Evolutionary conservation across 2,797 vertebrate species (phyloP), one percentile per base, ranked within the genome.

Genomic region (Intellagama lesueurii): DNA sequence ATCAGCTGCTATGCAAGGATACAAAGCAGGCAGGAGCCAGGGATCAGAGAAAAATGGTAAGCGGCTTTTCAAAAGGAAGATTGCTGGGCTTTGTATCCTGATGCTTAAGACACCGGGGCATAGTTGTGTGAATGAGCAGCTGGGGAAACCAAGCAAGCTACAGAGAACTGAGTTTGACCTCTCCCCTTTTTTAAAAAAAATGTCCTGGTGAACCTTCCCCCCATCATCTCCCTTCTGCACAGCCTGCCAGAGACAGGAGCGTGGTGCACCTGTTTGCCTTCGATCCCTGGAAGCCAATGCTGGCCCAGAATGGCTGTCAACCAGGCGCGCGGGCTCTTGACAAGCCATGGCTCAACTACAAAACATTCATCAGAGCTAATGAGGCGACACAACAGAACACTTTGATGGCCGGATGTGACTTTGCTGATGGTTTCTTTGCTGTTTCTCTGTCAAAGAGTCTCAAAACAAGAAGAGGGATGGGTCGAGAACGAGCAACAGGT

Each of bases 281-380:
- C 35, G 47, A 6, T 11, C n/a, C 6, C 77, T 26, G 40, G 14
- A 24, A 81, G 83, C 83, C 88, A 81, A 75, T 30, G 6, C 35
- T 5, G 52, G 30, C 30, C 78, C 69, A 6, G 52, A 28, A 47
- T 19, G 88, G 83, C 83, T 49, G 28, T 81, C 78, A 69, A 16
- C 56, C 28, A 32, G 16, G 9, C 52, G 19, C 12, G 22, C 68
- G 30, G 47, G 24, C 24, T 70, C 40, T 77, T 56, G 70, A 86
- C 70, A n/a, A 77, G 79, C 40, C 76, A 1, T 68, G 81, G 75
- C 86, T 75, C 17, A 52, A 49, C 35, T 35, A 79, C 81, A 84
- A 84, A 80, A 44, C 78, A 56, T 85, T 85, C 49, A 73, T 87
- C 89, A 84, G 73, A 81, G 14, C 30, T 72, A 85, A 85, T 81